A percentile compares a stretch with the other conserved stretches of the same genome.
phyloP scores from a whole-genome alignment of 2,888 invertebrate genomes.

The Synanthedon andrenaeformis region DNA sequence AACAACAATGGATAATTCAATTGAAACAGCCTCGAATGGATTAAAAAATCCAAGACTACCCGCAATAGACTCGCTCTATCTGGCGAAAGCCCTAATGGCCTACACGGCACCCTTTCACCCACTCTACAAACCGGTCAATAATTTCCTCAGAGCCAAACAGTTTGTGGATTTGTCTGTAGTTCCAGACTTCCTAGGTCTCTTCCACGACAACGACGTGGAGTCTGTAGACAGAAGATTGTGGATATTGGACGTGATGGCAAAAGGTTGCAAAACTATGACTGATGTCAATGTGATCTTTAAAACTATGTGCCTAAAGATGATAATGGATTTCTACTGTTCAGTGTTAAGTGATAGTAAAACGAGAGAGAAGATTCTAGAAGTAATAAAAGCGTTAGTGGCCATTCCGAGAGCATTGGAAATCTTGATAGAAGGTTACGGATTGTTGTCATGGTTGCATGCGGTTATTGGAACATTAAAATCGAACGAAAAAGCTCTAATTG shows the following conservation, averaged over 20 bases:
- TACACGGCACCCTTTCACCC: slow-evolving; percentile 80
- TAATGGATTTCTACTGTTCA: slow-evolving; percentile 78
- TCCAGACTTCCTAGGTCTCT: slow-evolving; percentile 89
- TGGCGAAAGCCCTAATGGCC: slow-evolving; percentile 77
- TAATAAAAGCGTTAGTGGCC: slow-evolving; percentile 72
- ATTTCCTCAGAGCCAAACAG: slow-evolving; percentile 82
- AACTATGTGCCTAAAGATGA: slow-evolving; percentile 80
- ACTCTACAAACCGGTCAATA: slow-evolving; percentile 82
- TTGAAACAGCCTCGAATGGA: slow-evolving; percentile 13
- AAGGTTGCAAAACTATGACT: slow-evolving; percentile 80
- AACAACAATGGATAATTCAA: slow-evolving; percentile 12
- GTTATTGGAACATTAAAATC: slow-evolving; percentile 28
- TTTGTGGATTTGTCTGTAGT: slow-evolving; percentile 80
- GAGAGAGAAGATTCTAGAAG: slow-evolving; percentile 75
- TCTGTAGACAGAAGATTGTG: slow-evolving; percentile 78
- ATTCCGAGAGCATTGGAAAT: slow-evolving; percentile 75
- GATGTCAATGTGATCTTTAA: slow-evolving; percentile 82
- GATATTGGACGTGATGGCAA: slow-evolving; percentile 80
- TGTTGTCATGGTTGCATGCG: slow-evolving; percentile 77
- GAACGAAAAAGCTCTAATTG: slow-evolving; percentile 31
- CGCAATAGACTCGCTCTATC: slow-evolving; percentile 75
- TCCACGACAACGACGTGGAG: slow-evolving; percentile 82
- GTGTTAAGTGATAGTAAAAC: slow-evolving; percentile 72
- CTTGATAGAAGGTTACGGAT: slow-evolving; percentile 75
- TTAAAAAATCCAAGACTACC: slow-evolving; percentile 63